Evolutionary conservation across 1,140 invertebrate genomes (phyloP), one percentile per base, ranked within the genome.

Genomic region (Aporrectodea caliginosa): DNA sequence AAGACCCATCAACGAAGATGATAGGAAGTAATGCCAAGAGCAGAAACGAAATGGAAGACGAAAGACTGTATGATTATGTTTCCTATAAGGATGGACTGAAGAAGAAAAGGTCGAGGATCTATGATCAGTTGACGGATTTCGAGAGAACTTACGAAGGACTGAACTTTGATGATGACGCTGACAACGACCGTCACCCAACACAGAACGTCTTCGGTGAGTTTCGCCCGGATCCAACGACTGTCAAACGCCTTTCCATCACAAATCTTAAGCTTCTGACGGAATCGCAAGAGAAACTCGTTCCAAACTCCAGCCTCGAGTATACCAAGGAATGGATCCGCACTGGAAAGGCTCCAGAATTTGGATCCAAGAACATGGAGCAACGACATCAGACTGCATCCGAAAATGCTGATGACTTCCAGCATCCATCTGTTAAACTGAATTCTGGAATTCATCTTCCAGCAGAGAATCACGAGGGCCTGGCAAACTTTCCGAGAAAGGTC

Each of bases 401-500:
- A 27, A 31, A 74, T 12, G 30, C 31, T n/a, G 34, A 74, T 22
- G 33, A 33, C 73, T 34, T 33, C 31, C n/a, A 30, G 29, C n/a
- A 74, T 74, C 31, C 0, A 16, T 2, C 29, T 31, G 32, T 6
- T 71, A 71, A 31, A 30, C 32, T 71, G 2, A 16, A 31, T 71
- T 31, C 29, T 27, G 32, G 32, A 16, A 27, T 71, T 1, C 29
- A 71, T 30, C 69, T 71, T 1, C 29, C 29, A 31, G 73, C 31
- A n/a, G 73, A 27, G 0, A 34, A 31, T 34, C n/a, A n/a, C 29
- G 32, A 30, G 33, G n/a, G 29, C 33, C 29, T 33, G n/a, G 73
- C 31, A 74, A 74, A 34, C 22, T 34, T 74, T 31, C 31, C 73
- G 22, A 74, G 73, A 74, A 74, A 74, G n/a, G 29, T 30, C 29